Conservation (phyloP, 2,888 invertebrate genomes). For the Spilosoma lubricipeda region DNA sequence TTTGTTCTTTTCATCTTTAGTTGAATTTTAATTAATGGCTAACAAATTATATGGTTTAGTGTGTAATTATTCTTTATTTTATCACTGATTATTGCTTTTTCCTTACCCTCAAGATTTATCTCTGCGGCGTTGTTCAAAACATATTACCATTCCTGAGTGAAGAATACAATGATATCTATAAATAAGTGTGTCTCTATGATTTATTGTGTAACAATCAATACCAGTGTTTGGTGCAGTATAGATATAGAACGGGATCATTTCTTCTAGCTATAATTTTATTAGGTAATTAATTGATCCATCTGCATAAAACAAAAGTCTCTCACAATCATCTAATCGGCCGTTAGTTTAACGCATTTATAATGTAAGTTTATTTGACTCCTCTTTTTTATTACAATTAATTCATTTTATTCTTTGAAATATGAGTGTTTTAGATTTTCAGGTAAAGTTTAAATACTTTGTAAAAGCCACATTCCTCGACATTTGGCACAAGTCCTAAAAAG, state of each 20-base stretch:
- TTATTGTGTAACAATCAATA: slow-evolving; percentile 42
- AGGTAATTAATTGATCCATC: not conserved
- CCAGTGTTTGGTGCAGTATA: slow-evolving; percentile 27
- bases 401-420: no score
- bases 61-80: slow-evolving; percentile 78
- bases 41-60: slow-evolving; percentile 78
- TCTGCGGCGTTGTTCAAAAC: slow-evolving; percentile 48
- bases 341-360: not conserved
- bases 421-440: no score
- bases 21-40: slow-evolving; percentile 85
- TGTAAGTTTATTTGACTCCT: not conserved
- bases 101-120: slow-evolving; percentile 66
- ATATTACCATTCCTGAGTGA: slow-evolving; percentile 41
- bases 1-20: slow-evolving; percentile 81
- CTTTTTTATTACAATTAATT: not conserved
- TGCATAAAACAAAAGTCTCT: not conserved
- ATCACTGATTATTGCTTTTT: slow-evolving; percentile 81
- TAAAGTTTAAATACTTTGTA: not conserved
- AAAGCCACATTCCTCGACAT: not conserved
- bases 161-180: slow-evolving; percentile 52
- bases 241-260: slow-evolving; percentile 39
- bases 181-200: slow-evolving; percentile 40
- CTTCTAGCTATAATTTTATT: slow-evolving; percentile 22
- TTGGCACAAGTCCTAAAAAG: not conserved
- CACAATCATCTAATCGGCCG: not conserved